phyloP scores from a whole-genome alignment of 2,888 invertebrate species.

The Endotricha flammealis region DNA sequence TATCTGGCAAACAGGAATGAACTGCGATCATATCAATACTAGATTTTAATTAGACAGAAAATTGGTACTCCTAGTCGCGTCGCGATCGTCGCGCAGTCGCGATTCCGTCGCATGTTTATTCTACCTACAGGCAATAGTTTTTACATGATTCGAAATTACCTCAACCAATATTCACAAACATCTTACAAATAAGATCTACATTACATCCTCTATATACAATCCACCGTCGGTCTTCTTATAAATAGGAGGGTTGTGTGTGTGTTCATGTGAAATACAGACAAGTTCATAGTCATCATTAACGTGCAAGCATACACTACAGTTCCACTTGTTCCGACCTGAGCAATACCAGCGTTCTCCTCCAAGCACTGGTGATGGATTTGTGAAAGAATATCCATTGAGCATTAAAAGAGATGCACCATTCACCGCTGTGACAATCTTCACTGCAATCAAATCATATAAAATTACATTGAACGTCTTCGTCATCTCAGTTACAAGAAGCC shows the following conservation, averaged over 20 bases:
- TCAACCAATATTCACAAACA: too few species aligned
- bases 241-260: conserved; percentile 54
- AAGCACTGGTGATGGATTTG: conserved; percentile 61
- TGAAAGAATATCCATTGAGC: conserved; percentile 63
- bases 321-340: conserved; percentile 54
- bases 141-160: too few species aligned
- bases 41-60: too few species aligned
- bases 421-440: conserved; percentile 64
- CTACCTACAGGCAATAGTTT: too few species aligned
- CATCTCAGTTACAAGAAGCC: too few species aligned
- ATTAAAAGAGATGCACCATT: conserved; percentile 65
- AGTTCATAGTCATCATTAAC: conserved; percentile 71
- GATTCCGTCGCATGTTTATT: too few species aligned
- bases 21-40: too few species aligned
- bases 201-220: conserved; percentile 42
- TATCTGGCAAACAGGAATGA: too few species aligned
- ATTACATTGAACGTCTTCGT: too few species aligned
- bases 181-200: conserved; percentile 8
- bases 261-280: conserved; percentile 59
- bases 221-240: conserved; percentile 57
- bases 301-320: conserved; percentile 60
- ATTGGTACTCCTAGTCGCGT: too few species aligned
- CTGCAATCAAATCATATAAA: conserved; percentile 41
- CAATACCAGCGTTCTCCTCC: conserved; percentile 70
- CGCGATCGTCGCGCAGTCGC: too few species aligned